Conservation (phyloP, 2,797 vertebrate species). For the Decapterus maruadsi region DNA sequence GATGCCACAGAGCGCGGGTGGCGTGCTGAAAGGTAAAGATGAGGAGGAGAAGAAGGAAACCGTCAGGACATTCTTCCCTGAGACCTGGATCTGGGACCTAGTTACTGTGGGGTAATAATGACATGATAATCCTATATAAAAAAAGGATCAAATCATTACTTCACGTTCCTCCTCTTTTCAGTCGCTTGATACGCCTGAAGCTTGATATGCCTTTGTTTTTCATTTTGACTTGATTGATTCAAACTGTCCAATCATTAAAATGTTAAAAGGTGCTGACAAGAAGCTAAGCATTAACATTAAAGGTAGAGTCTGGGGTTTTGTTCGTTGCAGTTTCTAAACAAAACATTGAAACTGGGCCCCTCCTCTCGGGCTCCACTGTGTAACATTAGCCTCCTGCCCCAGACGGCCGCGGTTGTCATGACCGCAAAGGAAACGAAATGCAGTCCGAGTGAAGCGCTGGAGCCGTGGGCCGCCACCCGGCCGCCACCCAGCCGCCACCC, state of each 20-base stretch:
- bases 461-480: too few species aligned
- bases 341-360: too few species aligned
- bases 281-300: too few species aligned
- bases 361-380: too few species aligned
- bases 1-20: constrained; percentile 1
- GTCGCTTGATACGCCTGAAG: neutral
- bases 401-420: too few species aligned
- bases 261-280: neutral
- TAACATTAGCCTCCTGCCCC: too few species aligned
- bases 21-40: fast-evolving
- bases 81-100: constrained; percentile 90
- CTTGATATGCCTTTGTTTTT: neutral
- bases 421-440: too few species aligned
- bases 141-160: neutral
- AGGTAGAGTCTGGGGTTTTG: too few species aligned
- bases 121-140: neutral
- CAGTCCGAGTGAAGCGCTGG: too few species aligned
- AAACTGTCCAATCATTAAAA: neutral
- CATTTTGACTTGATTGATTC: neutral
- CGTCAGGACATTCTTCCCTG: constrained; percentile 81
- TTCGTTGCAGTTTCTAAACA: too few species aligned
- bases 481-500: too few species aligned
- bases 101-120: constrained; percentile 84
- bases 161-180: neutral
- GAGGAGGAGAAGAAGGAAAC: constrained; percentile 47